These are phyloP conservation scores for Toxotes chatareus DNA, from an alignment of 2,113 vertebrate species.

Conservation along the genomic window DNA sequence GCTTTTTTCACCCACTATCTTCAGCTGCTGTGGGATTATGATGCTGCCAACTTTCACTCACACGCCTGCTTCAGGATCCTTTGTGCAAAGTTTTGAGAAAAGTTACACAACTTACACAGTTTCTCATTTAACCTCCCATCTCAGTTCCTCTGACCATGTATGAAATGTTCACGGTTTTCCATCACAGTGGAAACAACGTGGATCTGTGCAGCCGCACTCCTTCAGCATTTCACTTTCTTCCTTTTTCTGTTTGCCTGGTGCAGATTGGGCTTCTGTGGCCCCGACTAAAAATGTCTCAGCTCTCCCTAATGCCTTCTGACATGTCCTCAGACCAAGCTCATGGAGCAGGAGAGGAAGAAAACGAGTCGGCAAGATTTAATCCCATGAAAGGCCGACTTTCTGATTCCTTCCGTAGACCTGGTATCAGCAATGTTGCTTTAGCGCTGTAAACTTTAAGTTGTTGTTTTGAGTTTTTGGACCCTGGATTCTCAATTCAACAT, in stretches of 20 bases:
- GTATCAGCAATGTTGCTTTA: conserved; percentile 10
- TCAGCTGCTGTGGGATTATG: neutral
- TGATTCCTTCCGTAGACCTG: conserved; percentile 35
- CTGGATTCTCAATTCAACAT: neutral
- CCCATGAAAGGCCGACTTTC: conserved; percentile 18
- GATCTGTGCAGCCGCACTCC: neutral
- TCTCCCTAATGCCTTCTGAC: conserved; percentile 33
- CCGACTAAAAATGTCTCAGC: neutral
- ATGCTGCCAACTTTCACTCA: neutral
- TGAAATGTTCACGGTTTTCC: conserved; percentile 1
- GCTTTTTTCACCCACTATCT: neutral
- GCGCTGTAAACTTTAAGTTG: neutral
- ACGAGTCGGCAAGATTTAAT: conserved; percentile 27
- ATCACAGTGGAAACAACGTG: conserved; percentile 14
- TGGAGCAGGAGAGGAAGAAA: conserved; percentile 10
- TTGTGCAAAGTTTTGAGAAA: neutral
- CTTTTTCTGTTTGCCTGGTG: conserved; percentile 7
- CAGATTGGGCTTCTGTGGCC: conserved; percentile 29
- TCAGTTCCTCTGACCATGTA: neutral
- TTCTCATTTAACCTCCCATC: conserved; percentile 1
- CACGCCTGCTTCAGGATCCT: too few relatives aligned
- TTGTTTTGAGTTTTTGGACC: neutral
- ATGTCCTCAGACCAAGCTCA: conserved; percentile 15
- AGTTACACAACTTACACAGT: neutral
- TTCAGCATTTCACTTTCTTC: neutral